Base-by-base conservation (phyloP, 2,797 vertebrate genomes). In the Nannoperca australis region DNA sequence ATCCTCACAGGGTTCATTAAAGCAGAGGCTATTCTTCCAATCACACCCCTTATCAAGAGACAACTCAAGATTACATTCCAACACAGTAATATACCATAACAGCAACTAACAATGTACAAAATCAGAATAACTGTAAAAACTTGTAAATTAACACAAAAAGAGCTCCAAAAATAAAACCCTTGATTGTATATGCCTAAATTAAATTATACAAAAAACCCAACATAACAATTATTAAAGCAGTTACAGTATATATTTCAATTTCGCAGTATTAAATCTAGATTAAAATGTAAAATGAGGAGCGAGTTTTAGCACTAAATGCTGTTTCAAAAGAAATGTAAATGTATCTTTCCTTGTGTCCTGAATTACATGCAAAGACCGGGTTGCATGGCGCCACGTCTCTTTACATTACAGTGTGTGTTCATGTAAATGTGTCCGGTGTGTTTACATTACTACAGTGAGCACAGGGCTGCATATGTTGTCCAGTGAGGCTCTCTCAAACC, bases 401-500 rank as follows among this genome's bases (percentile, higher is more conserved):
- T 34, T 7, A 5, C 32, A 9, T 27, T 4, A 20, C 20, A 34
- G 5, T 30, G 1, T 40, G 3, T 27, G 24, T 32, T 34, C n/a
- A 8, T 27, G 44, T 32, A 12, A 56, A 70, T 42, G 44, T 17
- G 4, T 10, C 18, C 13, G 0, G 4, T 10, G 27, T 78, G 64
- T 86, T 76, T 61, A 56, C 71, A 54, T 61, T 32, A 45, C 22
- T 42, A 9, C 3, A 63, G 59, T 27, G 24, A 18, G 36, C 15
- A 18, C 49, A 4, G 30, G 20, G 22, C 1, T 2, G 0, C 7
- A 5, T 9, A 27, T 12, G 36, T 1, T 44, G 56, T 42, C 67
- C 72, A 14, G 17, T 30, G 22, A 45, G 27, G 1, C 56, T 70
- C 61, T 58, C 62, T 70, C 32, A 66, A 47, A 68, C 82, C 80